A percentile compares a stretch with the other conserved stretches of the same genome.
These are phyloP conservation scores for Eupithecia inturbata DNA, from an alignment of 2,888 invertebrate genomes.

Conservation along the genomic window DNA sequence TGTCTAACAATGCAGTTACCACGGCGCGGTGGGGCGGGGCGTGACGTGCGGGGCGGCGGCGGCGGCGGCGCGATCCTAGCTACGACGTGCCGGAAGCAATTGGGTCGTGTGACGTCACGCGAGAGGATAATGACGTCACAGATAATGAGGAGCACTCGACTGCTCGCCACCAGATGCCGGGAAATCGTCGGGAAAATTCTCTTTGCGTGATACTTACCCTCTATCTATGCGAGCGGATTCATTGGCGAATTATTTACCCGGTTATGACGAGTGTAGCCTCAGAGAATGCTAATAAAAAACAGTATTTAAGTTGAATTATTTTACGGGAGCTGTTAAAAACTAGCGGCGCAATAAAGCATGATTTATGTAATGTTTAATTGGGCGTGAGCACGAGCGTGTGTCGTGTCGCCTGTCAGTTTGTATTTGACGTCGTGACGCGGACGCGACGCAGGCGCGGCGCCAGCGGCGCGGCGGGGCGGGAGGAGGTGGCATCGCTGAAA, in stretches of 20 bases:
- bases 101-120: conserved; percentile 31
- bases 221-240: neutral
- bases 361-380: conserved; percentile 31
- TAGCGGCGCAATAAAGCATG: conserved; percentile 29
- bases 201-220: neutral
- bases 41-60: neutral
- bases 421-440: conserved; percentile 33
- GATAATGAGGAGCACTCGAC: conserved; percentile 16
- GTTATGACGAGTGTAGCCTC: neutral
- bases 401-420: conserved; percentile 40
- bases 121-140: conserved; percentile 31
- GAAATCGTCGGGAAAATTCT: neutral
- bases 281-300: neutral
- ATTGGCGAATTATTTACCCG: neutral
- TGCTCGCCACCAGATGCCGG: neutral
- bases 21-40: neutral
- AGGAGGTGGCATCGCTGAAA: conserved; percentile 6
- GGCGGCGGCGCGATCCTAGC: neutral
- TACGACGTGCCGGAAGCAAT: conserved; percentile 14
- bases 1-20: conserved; percentile 2
- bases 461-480: conserved; percentile 22
- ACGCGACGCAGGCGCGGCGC: neutral
- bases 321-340: neutral
- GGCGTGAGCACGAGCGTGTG: conserved; percentile 29
- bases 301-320: neutral